Conservation (phyloP, 2,113 vertebrate species). For the Pangasianodon gigas region DNA sequence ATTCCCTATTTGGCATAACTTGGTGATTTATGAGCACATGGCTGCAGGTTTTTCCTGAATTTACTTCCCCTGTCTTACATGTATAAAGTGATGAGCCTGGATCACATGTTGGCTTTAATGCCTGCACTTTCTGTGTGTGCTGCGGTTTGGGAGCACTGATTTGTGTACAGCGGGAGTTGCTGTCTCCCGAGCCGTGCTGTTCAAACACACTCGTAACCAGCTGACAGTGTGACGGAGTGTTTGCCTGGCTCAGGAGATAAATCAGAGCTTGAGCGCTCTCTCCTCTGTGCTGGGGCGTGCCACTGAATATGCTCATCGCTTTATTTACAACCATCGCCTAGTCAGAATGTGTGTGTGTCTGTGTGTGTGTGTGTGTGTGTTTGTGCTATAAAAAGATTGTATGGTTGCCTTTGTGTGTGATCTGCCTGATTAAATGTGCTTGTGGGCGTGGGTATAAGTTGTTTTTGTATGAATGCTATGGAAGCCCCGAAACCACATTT, state of each 20-base stretch:
- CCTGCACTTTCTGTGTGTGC: neutral
- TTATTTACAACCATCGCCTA: slow-evolving; percentile 19
- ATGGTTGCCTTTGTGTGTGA: neutral
- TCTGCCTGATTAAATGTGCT: neutral
- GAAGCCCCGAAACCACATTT: neutral
- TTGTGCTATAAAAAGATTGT: neutral
- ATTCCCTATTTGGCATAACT: neutral
- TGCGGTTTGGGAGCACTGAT: slow-evolving; percentile 25
- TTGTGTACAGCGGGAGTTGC: neutral
- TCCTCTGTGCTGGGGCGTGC: neutral
- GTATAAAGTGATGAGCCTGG: neutral
- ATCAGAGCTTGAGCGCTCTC: slow-evolving; percentile 23
- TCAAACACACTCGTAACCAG: slow-evolving; percentile 37
- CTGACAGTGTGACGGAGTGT: slow-evolving; percentile 27
- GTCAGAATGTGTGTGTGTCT: slow-evolving; percentile 8
- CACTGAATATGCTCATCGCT: slow-evolving; percentile 18
- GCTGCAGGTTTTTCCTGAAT: slow-evolving; percentile 8
- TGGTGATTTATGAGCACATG: slow-evolving; percentile 10
- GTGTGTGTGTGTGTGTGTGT: neutral
- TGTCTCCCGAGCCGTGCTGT: neutral
- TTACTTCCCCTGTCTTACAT: neutral
- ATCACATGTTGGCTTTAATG: neutral
- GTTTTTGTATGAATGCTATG: neutral
- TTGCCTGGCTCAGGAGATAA: slow-evolving; percentile 36
- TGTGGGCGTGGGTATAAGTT: neutral